phyloP scores from a whole-genome alignment of 1,140 invertebrate genomes.

The Hormaphis cornu region DNA sequence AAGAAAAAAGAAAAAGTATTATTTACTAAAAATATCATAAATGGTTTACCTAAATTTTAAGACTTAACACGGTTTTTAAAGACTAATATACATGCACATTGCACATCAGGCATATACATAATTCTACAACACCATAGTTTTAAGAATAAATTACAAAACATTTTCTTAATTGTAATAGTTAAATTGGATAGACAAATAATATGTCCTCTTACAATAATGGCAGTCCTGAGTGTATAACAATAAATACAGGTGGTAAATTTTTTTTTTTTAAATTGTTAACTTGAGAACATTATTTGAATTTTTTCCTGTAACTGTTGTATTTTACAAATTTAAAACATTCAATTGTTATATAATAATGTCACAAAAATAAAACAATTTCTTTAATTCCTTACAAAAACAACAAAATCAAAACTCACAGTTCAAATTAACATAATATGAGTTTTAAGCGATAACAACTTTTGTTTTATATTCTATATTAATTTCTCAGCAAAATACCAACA shows the following conservation, averaged over 20 bases:
- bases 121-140: not conserved
- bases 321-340: not conserved
- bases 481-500: too few species aligned
- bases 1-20: conserved; percentile 26
- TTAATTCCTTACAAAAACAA: not conserved
- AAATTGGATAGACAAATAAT: not conserved
- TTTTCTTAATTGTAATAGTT: conserved; percentile 20
- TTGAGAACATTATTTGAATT: not conserved
- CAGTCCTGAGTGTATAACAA: conserved; percentile 11
- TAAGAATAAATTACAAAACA: conserved; percentile 10
- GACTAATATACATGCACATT: not conserved
- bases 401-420: not conserved
- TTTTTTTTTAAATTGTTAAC: not conserved
- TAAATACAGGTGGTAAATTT: not conserved
- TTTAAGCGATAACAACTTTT: too few species aligned
- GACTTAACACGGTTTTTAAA: conserved; percentile 6
- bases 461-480: not conserved
- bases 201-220: conserved; percentile 13
- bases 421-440: too few species aligned
- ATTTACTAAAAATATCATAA: conserved; percentile 26
- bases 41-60: not conserved
- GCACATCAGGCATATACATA: not conserved
- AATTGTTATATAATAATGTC: not conserved
- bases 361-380: not conserved
- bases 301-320: not conserved